These are phyloP conservation scores for Drosophila tsacasi DNA, from an alignment of 1,140 invertebrate species.

Conservation along the genomic window DNA sequence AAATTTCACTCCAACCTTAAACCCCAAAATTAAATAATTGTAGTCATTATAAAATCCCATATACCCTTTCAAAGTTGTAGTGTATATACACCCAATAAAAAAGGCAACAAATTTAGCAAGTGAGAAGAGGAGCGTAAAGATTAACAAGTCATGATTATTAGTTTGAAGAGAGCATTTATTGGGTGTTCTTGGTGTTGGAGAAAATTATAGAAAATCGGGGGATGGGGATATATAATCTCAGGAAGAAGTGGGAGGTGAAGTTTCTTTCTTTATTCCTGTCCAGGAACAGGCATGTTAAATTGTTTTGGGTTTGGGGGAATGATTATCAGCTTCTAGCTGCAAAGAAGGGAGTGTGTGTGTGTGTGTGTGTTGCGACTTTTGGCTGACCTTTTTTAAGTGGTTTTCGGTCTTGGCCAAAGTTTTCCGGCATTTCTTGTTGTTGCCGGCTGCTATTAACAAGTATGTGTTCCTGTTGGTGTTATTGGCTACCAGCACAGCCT, in stretches of 20 bases:
- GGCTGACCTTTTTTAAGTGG: constrained; percentile 51
- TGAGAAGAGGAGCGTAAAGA: constrained; percentile 69
- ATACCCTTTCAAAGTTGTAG: neutral
- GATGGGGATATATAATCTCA: constrained; percentile 15
- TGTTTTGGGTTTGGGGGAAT: constrained; percentile 4
- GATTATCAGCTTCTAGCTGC: constrained; percentile 25
- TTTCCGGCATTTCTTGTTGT: constrained; percentile 40
- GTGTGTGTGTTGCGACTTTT: constrained; percentile 14
- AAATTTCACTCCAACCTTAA: neutral
- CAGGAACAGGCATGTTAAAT: constrained; percentile 21
- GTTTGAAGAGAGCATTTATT: constrained; percentile 47
- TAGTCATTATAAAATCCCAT: neutral
- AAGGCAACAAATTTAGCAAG: constrained; percentile 14
- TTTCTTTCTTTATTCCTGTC: constrained; percentile 12
- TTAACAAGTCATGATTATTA: constrained; percentile 84
- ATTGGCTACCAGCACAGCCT: constrained; percentile 45
- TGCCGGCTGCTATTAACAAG: constrained; percentile 19
- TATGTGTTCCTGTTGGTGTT: constrained; percentile 37
- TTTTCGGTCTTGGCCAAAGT: constrained; percentile 50
- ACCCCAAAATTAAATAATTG: neutral
- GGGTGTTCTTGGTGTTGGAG: neutral
- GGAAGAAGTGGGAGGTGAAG: constrained; percentile 13
- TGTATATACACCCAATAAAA: constrained; percentile 10
- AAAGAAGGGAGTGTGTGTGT: neutral
- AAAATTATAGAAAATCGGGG: constrained; percentile 5